Percentiles rank a stretch among this genome's conserved stretches.
Conservation (phyloP, 2,888 invertebrate species). For the Sarcophaga carnaria region DNA sequence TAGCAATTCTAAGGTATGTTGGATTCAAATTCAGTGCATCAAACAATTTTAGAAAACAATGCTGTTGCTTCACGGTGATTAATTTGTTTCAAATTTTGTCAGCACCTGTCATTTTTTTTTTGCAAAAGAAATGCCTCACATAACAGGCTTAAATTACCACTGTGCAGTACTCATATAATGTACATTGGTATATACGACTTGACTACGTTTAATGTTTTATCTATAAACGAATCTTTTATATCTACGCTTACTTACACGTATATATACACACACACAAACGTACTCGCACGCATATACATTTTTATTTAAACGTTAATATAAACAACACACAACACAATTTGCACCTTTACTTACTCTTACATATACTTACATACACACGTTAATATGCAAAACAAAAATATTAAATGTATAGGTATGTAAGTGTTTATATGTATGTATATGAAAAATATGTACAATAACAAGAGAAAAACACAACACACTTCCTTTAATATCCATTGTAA, state of each 20-base stretch:
- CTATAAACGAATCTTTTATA: conserved; percentile 42
- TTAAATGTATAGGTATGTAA: not conserved
- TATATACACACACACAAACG: too few species aligned
- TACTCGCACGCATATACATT: not conserved
- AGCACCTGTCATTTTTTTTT: too few species aligned
- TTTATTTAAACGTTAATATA: not conserved
- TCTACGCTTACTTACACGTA: too few species aligned
- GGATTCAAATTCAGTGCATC: too few species aligned
- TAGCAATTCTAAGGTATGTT: too few species aligned
- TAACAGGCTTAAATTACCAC: not conserved
- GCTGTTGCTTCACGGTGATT: too few species aligned
- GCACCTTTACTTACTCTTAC: conserved; percentile 31
- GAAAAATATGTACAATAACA: conserved; percentile 27
- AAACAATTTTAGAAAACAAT: too few species aligned
- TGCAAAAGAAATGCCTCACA: too few species aligned
- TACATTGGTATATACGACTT: not conserved
- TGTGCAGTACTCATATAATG: not conserved
- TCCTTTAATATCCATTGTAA: conserved; percentile 54
- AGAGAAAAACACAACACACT: conserved; percentile 45
- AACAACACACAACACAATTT: conserved; percentile 8
- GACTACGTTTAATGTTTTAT: conserved; percentile 37
- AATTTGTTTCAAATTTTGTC: too few species aligned
- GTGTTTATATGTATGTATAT: not conserved
- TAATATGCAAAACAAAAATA: not conserved
- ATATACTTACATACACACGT: not conserved